These are phyloP conservation scores for Prorops nasuta DNA, from an alignment of 1,140 invertebrate genomes.

Conservation along the genomic window DNA sequence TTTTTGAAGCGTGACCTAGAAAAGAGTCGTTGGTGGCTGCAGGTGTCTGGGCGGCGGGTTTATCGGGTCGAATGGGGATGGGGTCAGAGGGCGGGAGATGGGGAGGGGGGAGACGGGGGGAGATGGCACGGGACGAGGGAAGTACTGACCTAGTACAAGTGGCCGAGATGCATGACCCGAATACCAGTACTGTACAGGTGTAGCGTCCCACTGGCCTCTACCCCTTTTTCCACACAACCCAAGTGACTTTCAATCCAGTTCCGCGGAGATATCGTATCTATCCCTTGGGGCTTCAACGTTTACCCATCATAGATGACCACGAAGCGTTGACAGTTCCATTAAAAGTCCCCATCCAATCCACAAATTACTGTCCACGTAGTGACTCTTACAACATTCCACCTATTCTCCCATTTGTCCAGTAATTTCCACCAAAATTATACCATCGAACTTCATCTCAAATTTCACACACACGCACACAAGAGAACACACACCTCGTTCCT, in stretches of 20 bases:
- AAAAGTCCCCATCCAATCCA: no score
- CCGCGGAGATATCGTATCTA: background rate
- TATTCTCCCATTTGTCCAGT: no score
- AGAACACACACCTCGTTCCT: no score
- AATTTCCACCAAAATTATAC: no score
- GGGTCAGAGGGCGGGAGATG: background rate
- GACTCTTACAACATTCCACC: no score
- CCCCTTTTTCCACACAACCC: background rate
- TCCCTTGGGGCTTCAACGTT: no score
- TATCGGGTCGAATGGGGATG: background rate
- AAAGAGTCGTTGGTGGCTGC: background rate
- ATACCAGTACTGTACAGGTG: slow-evolving; percentile 47
- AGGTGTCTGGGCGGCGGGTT: background rate
- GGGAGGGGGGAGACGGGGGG: slow-evolving; percentile 3
- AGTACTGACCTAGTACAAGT: slow-evolving; percentile 49
- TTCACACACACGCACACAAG: no score
- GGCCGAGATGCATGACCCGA: slow-evolving; percentile 52
- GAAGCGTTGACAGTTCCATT: no score
- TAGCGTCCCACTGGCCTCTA: slow-evolving; percentile 48
- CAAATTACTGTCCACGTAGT: no score
- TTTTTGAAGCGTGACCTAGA: slow-evolving; percentile 1
- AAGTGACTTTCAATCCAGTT: background rate
- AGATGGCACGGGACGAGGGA: slow-evolving; percentile 18
- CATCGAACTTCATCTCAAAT: no score
- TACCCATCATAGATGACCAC: no score